phyloP scores from a whole-genome alignment of 2,888 invertebrate species.

The Caenorhabditis sp. region DNA sequence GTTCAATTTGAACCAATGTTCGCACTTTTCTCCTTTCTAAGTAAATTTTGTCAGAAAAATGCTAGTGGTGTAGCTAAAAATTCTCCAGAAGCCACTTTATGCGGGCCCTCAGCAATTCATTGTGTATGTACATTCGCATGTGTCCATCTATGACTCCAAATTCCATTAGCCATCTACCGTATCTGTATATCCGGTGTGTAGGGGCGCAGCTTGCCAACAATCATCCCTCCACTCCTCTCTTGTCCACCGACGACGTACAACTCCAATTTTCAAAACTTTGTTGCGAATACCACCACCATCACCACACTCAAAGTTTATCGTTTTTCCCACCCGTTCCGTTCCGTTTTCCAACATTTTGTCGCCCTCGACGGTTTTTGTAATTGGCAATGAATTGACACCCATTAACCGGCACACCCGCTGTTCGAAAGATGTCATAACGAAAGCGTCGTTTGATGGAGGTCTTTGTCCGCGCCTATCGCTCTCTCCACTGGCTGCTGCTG shows the following conservation, averaged over 20 bases:
- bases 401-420: conserved; percentile 58
- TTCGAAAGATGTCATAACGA: conserved; percentile 51
- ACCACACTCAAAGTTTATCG: background rate
- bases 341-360: conserved; percentile 39
- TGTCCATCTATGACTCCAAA: conserved; percentile 41
- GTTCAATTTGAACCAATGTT: background rate
- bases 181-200: conserved; percentile 49
- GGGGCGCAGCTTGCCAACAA: conserved; percentile 23
- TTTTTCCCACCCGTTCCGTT: conserved; percentile 35
- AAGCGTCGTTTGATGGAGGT: conserved; percentile 50
- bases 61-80: no score
- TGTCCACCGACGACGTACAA: background rate
- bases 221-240: conserved; percentile 8
- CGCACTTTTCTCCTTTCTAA: background rate
- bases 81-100: conserved; percentile 11
- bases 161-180: conserved; percentile 54
- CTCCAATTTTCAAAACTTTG: conserved; percentile 13
- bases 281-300: conserved; percentile 1
- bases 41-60: no score
- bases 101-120: conserved; percentile 12
- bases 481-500: no score
- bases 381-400: conserved; percentile 58
- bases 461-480: conserved; percentile 49
- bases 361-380: conserved; percentile 46
- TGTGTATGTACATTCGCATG: conserved; percentile 35